Evolutionary conservation across 2,113 vertebrate genomes (phyloP).

Genomic region (Calyptomena viridis): DNA sequence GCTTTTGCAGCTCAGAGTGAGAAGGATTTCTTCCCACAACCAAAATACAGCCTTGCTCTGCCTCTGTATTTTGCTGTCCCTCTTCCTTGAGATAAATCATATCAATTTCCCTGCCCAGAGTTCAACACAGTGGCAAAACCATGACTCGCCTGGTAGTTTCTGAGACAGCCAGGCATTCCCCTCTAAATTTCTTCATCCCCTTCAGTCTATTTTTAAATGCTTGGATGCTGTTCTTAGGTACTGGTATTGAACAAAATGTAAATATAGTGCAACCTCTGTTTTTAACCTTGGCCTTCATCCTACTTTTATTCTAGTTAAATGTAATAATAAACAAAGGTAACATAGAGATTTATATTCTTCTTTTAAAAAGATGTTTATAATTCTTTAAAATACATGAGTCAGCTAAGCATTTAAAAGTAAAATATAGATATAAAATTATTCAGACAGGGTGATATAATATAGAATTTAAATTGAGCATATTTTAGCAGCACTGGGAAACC

Average conservation of each 20-base stretch:
- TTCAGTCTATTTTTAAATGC: conserved; percentile 63
- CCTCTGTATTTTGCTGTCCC: not conserved
- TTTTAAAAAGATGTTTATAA: conserved; percentile 17
- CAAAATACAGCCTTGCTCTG: not conserved
- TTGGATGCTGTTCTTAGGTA: conserved; percentile 36
- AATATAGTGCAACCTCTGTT: conserved; percentile 14
- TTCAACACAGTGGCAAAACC: not conserved
- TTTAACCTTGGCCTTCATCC: conserved; percentile 44
- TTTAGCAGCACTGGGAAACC: conserved; percentile 58
- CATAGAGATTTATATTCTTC: conserved; percentile 16
- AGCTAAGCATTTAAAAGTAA: conserved; percentile 68
- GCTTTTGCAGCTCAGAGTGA: not conserved
- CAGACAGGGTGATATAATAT: conserved; percentile 35
- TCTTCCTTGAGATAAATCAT: not conserved
- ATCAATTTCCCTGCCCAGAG: not conserved
- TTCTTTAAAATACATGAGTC: conserved; percentile 56
- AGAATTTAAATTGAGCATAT: conserved; percentile 67
- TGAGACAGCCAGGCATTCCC: conserved; percentile 56
- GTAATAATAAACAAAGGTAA: conserved; percentile 57
- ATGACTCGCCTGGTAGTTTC: conserved; percentile 48
- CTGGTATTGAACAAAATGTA: conserved; percentile 56
- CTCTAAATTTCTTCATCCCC: conserved; percentile 58
- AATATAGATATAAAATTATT: conserved; percentile 70
- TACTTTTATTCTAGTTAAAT: conserved; percentile 38
- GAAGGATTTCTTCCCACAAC: not conserved